Evolutionary conservation across 2,113 vertebrate species (phyloP), one percentile per base, ranked within the genome.

Genomic region (Rhizomys pruinosus): DNA sequence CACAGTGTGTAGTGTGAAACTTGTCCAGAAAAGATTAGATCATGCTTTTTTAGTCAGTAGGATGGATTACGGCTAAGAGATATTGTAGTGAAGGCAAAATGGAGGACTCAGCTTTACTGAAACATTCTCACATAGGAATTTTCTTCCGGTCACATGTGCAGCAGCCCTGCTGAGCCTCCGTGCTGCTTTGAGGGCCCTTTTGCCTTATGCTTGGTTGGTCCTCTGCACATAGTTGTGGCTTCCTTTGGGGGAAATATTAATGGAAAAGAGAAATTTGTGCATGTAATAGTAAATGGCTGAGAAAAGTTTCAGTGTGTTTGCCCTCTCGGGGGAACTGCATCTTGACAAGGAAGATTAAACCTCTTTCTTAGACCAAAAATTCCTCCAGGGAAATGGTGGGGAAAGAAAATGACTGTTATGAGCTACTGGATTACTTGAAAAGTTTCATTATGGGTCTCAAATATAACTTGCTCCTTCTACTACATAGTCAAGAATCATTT

Each of bases 401-500:
- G n/a, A 81, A 92, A 78, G n/a, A 94, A 81, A 90, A 73, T 73
- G 72, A 37, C 12, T 78, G 8, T 63, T 68, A 22, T n/a, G 19
- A 94, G 78, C 39, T 78, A 39, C 77, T 84, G 23, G 59, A 42
- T 94, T 88, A 78, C 68, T 78, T 96, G 95, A 86, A 52, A 52
- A 91, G 89, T 44, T 34, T 84, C 64, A 80, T 17, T 10, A 2
- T 87, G 37, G 29, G 9, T 16, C 47, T 95, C 74, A 88, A 44
- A 94, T n/a, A n/a, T 89, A 61, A 79, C 88, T 63, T 89, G 29
- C 93, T 88, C n/a, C 72, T 93, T 93, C 29, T 84, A 15, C 17
- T 80, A 16, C 37, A 44, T 39, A 44, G 20, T 72, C 63, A 69
- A 57, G 66, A 42, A 71, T 86, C 27, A 42, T 90, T 90, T 57